These are phyloP conservation scores for Macrotrachela quadricornifera DNA, from an alignment of 1,140 invertebrate species.

Conservation along the genomic window DNA sequence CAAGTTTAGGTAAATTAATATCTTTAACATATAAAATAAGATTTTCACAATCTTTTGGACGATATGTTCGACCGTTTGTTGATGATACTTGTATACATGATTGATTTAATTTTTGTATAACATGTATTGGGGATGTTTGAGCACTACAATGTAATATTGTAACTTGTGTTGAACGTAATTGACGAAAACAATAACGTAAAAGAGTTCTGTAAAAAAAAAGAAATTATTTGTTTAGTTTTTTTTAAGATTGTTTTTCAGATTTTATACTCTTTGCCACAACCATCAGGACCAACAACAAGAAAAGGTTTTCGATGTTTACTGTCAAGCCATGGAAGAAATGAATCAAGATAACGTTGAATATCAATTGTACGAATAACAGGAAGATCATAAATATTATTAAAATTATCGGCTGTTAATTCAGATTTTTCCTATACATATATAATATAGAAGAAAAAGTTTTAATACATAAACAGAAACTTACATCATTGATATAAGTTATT, in stretches of 20 bases:
- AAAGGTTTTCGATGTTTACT: slow-evolving; percentile 36
- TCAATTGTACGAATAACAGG: slow-evolving; percentile 37
- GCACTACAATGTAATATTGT: slow-evolving; percentile 53
- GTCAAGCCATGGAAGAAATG: slow-evolving; percentile 35
- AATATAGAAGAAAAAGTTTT: not conserved
- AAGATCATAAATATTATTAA: slow-evolving; percentile 19
- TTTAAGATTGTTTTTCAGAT: not conserved
- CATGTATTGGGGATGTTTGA: slow-evolving; percentile 45
- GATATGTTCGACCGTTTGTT: slow-evolving; percentile 45
- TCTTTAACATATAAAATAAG: slow-evolving; percentile 57
- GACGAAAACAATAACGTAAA: slow-evolving; percentile 34
- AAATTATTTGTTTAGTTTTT: too few relatives aligned
- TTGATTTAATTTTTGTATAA: slow-evolving; percentile 49
- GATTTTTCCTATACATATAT: slow-evolving; percentile 11
- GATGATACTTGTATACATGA: slow-evolving; percentile 49
- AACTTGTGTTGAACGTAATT: slow-evolving; percentile 39
- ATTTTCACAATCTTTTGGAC: slow-evolving; percentile 47
- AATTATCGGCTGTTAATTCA: slow-evolving; percentile 19
- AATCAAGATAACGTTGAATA: slow-evolving; percentile 34
- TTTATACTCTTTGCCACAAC: slow-evolving; percentile 41
- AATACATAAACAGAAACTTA: not conserved
- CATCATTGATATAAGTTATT: slow-evolving; percentile 31
- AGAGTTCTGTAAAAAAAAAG: too few relatives aligned
- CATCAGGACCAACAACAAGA: slow-evolving; percentile 42
- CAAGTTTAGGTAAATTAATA: slow-evolving; percentile 50